Base-by-base conservation (phyloP, 2,113 vertebrate species). In the Pteropus alecto region DNA sequence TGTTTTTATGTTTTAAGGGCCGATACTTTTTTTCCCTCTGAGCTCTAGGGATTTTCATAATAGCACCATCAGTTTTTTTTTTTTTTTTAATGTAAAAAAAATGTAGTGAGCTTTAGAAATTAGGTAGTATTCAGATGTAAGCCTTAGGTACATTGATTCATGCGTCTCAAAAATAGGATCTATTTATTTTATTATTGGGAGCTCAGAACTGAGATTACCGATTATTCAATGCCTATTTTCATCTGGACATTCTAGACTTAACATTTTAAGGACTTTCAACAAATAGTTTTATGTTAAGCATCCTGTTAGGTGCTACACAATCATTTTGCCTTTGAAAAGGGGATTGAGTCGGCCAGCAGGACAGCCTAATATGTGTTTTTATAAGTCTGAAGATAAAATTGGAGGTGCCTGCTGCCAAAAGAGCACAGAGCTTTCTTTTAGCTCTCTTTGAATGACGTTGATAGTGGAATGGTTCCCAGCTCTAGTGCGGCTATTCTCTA, bases 401-500 rank as follows among this genome's bases (percentile, higher is more conserved):
- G 26, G 43, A 93, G 38, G 3, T 35, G 73, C 22, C 6, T 90
- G 51, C 73, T 86, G 77, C 86, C 94, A 71, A 87, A 97, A 73
- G 89, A 58, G 16, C 35, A 48, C 35, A 82, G 51, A 65, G 15
- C 38, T 95, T 95, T 97, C 74, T 96, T 76, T 28, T 15, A 76
- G 79, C 68, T 70, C 92, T 90, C 28, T 94, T 71, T 96, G 94
- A 97, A 26, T 41, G 97, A 78, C 8, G 6, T 0, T 46, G 87
- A 95, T 91, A 67, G 84, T 93, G 14, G 54, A 96, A 54, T 63
- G n/a, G 22, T 92, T 97, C 78, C 38, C 0, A 18, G 54, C 16
- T 78, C 71, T 74, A 91, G 86, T 74, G 82, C 87, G 78, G 78
- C 84, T 48, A 30, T 43, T 94, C 97, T 98, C 96, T 70, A 43